A percentile compares a stretch with the other conserved stretches of the same genome.
Evolutionary conservation across 2,888 invertebrate genomes (phyloP).

Genomic region (Eucera pruinosa): DNA sequence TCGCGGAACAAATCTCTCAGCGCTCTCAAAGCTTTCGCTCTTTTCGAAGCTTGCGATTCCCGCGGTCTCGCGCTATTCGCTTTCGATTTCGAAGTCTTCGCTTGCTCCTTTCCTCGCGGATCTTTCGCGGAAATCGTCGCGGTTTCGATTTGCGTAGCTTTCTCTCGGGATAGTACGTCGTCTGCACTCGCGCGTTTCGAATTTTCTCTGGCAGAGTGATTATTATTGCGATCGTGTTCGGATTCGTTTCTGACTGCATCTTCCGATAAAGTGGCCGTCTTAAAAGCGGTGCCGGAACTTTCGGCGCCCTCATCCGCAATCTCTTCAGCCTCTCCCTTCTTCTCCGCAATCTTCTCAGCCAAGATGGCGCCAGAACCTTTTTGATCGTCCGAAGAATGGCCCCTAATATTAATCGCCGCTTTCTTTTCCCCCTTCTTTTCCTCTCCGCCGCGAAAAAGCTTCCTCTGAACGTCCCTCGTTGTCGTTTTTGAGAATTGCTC

Average conservation of each 20-base stretch:
- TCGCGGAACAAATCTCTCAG: conserved; percentile 58
- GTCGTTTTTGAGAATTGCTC: neutral
- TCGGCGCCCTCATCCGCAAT: neutral
- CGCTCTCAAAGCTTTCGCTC: conserved; percentile 55
- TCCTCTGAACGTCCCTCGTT: neutral
- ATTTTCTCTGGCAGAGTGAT: neutral
- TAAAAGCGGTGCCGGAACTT: conserved; percentile 8
- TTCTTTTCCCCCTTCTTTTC: neutral
- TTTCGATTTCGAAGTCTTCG: neutral
- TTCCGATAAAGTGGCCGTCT: conserved; percentile 14
- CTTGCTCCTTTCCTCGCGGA: neutral
- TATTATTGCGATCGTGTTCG: neutral
- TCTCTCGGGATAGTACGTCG: neutral
- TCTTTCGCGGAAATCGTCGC: neutral
- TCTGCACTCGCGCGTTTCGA: conserved; percentile 22
- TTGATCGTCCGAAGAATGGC: neutral
- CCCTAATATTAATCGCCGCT: conserved; percentile 11
- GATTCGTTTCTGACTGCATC: neutral
- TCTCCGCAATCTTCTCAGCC: neutral
- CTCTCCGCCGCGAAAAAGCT: conserved; percentile 39
- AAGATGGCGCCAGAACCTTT: conserved; percentile 6
- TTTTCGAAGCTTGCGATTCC: conserved; percentile 47
- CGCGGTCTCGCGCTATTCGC: neutral
- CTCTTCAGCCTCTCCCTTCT: neutral
- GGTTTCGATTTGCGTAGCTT: neutral